A percentile compares a stretch with the other conserved stretches of the same genome.
phyloP scores from a whole-genome alignment of 2,888 invertebrate species.

The Allacma fusca region DNA sequence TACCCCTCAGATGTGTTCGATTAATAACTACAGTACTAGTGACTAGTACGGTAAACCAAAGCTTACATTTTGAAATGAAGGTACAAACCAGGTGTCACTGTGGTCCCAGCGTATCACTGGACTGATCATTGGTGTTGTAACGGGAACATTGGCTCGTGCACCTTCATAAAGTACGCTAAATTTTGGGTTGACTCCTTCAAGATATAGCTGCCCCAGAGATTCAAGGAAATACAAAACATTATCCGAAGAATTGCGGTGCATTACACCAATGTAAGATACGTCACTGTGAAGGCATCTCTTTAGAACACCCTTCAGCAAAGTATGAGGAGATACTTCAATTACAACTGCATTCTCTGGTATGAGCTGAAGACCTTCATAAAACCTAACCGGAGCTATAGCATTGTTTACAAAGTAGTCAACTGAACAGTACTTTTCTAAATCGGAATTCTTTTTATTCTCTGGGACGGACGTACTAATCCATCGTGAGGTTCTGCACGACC shows the following conservation, averaged over 20 bases:
- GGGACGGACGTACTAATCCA: slow-evolving; percentile 70
- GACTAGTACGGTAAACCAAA: neutral
- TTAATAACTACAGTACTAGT: too few species aligned
- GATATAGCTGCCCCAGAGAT: slow-evolving; percentile 77
- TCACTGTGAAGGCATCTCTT: slow-evolving; percentile 66
- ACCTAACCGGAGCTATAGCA: slow-evolving; percentile 67
- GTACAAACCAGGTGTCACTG: slow-evolving; percentile 50
- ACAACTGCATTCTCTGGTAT: slow-evolving; percentile 68
- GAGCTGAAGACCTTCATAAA: slow-evolving; percentile 68
- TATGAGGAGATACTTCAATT: slow-evolving; percentile 65
- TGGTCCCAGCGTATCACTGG: slow-evolving; percentile 91
- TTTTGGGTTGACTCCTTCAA: slow-evolving; percentile 77
- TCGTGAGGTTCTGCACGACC: slow-evolving; percentile 64
- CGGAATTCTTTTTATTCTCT: slow-evolving; percentile 66
- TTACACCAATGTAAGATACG: slow-evolving; percentile 67
- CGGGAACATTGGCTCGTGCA: slow-evolving; percentile 78
- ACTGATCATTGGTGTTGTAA: slow-evolving; percentile 82
- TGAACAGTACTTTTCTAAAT: slow-evolving; percentile 67
- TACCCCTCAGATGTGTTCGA: too few species aligned
- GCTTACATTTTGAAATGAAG: slow-evolving; percentile 14
- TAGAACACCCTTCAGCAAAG: slow-evolving; percentile 67
- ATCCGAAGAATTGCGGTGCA: slow-evolving; percentile 66
- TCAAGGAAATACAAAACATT: slow-evolving; percentile 71
- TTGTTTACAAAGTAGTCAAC: slow-evolving; percentile 70
- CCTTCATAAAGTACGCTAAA: slow-evolving; percentile 82